Conservation (phyloP, 2,797 vertebrate species). For the Phalloptychus januarius region DNA sequence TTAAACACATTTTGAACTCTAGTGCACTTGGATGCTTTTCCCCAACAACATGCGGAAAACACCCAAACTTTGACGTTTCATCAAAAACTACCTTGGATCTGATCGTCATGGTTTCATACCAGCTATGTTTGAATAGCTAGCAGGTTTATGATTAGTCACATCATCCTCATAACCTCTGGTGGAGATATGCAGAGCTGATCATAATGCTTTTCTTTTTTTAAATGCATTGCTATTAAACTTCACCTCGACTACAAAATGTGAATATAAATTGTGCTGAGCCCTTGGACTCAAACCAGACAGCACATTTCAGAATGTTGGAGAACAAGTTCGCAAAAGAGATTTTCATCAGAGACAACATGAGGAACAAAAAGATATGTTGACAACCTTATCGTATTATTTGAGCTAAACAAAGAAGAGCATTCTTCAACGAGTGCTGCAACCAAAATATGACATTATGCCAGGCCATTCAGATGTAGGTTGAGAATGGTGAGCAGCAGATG, state of each 20-base stretch:
- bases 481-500: not conserved
- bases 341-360: not conserved
- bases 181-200: conserved; percentile 4
- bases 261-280: not conserved
- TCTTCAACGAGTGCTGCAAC: conserved; percentile 6
- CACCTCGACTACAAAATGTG: not conserved
- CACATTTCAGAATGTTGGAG: not conserved
- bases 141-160: not conserved
- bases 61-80: not conserved
- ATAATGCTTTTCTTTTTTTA: not conserved
- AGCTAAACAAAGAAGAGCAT: conserved; percentile 52
- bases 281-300: not conserved
- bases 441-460: not conserved
- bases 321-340: not conserved
- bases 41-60: not conserved
- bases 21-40: conserved; percentile 33
- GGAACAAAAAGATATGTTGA: not conserved
- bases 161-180: not conserved
- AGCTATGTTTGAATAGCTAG: conserved; percentile 13
- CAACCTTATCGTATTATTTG: not conserved
- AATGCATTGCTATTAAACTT: not conserved
- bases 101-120: conserved; percentile 11
- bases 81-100: not conserved
- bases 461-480: not conserved
- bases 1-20: conserved; percentile 14